A percentile compares a stretch with the other conserved stretches of the same genome.
Conservation (phyloP, 1,140 invertebrate species). For the Chelonus insularis region DNA sequence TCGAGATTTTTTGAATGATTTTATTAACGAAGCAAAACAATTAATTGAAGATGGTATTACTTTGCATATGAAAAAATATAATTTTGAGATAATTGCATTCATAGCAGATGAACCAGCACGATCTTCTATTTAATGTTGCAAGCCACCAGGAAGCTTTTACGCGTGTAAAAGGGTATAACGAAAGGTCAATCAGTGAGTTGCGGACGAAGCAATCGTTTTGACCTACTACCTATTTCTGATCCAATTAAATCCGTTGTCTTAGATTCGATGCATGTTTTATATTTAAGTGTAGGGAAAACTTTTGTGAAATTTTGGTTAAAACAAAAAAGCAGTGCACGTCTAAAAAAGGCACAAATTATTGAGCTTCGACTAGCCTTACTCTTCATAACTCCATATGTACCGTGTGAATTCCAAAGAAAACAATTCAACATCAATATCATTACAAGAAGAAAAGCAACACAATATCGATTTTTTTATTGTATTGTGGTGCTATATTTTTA, state of each 20-base stretch:
- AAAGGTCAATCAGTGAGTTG: conserved; percentile 23
- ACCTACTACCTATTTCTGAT: conserved; percentile 27
- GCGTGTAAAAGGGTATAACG: conserved; percentile 29
- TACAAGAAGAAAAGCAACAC: conserved; percentile 25
- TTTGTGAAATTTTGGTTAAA: conserved; percentile 12
- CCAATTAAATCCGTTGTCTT: conserved; percentile 9
- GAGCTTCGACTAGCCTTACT: too few relatives aligned
- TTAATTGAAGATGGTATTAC: conserved; percentile 15
- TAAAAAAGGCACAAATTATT: too few relatives aligned
- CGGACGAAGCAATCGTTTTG: too few relatives aligned
- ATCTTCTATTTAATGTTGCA: conserved; percentile 29
- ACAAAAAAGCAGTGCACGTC: not conserved
- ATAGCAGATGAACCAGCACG: conserved; percentile 26
- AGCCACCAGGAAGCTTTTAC: conserved; percentile 27
- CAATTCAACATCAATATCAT: conserved; percentile 7
- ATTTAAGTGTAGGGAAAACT: conserved; percentile 17
- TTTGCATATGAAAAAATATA: conserved; percentile 15
- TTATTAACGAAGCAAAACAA: conserved; percentile 28
- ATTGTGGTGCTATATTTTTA: conserved; percentile 9
- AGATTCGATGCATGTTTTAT: conserved; percentile 24
- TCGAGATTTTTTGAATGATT: conserved; percentile 23
- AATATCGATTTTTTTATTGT: conserved; percentile 16
- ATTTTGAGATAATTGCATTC: conserved; percentile 21
- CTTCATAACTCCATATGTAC: conserved; percentile 2
- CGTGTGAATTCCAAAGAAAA: conserved; percentile 21